These are phyloP conservation scores for Megalurothrips usitatus DNA, from an alignment of 2,888 invertebrate species.

Conservation along the genomic window DNA sequence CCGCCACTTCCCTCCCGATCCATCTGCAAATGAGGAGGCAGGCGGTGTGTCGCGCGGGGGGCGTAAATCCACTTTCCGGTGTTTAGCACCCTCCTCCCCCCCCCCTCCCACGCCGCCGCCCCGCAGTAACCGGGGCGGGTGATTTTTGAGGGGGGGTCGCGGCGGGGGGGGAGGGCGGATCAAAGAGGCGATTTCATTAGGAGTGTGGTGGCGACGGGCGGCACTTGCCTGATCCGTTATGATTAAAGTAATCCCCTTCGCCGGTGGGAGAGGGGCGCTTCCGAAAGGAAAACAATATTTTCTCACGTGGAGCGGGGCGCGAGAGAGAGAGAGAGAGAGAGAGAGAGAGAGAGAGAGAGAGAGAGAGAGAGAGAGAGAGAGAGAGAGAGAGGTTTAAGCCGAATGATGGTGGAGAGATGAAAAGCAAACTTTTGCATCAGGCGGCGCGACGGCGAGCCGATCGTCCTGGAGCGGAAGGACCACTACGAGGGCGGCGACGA, in stretches of 20 bases:
- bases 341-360: too few relatives aligned
- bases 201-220: background rate
- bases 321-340: background rate
- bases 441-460: slow-evolving; percentile 62
- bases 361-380: too few relatives aligned
- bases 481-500: slow-evolving; percentile 71
- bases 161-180: background rate
- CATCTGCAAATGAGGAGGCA: background rate
- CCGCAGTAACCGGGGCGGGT: background rate
- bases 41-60: background rate
- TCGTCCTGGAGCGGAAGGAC: slow-evolving; percentile 52
- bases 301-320: background rate
- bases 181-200: slow-evolving; percentile 13
- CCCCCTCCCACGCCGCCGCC: background rate
- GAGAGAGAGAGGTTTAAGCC: too few relatives aligned
- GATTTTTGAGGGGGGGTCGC: background rate
- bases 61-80: background rate
- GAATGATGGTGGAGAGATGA: background rate
- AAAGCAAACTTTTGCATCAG: slow-evolving; percentile 47
- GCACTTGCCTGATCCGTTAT: background rate
- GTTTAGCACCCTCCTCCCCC: background rate
- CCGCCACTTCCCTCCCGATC: background rate
- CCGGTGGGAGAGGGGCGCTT: background rate
- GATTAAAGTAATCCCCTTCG: background rate
- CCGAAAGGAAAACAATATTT: background rate